Conservation (phyloP, 2,113 vertebrate species). For the Indicator indicator region DNA sequence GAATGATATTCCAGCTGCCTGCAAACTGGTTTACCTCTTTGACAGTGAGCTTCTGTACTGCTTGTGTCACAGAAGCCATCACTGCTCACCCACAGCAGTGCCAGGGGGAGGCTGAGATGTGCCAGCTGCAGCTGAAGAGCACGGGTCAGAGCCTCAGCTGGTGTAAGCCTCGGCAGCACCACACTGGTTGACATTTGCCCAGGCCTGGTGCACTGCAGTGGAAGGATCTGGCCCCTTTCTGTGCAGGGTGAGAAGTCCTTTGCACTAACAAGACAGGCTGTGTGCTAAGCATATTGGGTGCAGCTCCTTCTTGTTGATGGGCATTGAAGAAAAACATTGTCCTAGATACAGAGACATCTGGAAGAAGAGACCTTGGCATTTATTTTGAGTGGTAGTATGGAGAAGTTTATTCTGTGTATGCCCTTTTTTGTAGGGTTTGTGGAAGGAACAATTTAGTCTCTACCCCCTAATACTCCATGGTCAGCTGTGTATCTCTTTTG, state of each 20-base stretch:
- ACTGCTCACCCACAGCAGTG: not conserved
- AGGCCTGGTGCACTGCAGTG: not conserved
- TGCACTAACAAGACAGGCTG: not conserved
- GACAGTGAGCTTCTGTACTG: not conserved
- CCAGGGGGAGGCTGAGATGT: not conserved
- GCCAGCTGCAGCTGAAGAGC: not conserved
- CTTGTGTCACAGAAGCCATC: not conserved
- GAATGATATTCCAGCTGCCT: constrained; percentile 6
- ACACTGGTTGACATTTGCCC: rapidly evolving
- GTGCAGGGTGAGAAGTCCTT: not conserved
- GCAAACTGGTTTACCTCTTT: not conserved
- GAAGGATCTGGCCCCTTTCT: not conserved
- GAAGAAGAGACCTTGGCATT: not conserved
- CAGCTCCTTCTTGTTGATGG: not conserved
- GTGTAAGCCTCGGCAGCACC: not conserved
- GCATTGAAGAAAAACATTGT: not conserved
- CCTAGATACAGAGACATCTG: not conserved
- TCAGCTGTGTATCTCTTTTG: not conserved
- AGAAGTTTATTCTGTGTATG: not conserved
- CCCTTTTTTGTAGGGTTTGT: not conserved
- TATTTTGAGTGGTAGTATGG: not conserved
- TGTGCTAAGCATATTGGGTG: not conserved
- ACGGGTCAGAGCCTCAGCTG: not conserved
- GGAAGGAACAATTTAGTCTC: not conserved
- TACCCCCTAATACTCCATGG: not conserved